Evolutionary conservation across 1,140 invertebrate species (phyloP), one percentile per base, ranked within the genome.

Genomic region (Macrosteles quadrilineatus): DNA sequence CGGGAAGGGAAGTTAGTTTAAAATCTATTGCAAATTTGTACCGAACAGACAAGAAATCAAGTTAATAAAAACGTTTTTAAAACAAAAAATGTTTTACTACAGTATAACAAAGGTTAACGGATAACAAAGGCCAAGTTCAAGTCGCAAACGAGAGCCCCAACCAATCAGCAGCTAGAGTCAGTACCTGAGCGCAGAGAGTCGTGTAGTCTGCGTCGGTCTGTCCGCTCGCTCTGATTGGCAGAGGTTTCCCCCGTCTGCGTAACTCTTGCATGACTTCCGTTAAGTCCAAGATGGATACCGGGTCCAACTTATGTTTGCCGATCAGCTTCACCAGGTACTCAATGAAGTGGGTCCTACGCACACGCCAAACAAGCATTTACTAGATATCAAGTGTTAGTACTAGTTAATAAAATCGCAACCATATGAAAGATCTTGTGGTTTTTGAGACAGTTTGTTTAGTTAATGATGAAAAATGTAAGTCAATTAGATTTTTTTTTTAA

Each of bases 281-380:
- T 75, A 91, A 85, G 80, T 92, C 90, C 86, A 97, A 90, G 75
- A 97, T 92, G 66, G 87, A 84, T 74, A 96, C 86, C 0, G 95
- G 95, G 83, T 98, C 95, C 79, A 97, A 83, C 74, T 87, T 87
- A 77, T 92, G 86, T 79, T 89, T 88, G 77, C 88, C 87, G 82
- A 96, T 91, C 78, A 94, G 85, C 75, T 85, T 86, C 79, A 93
- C 92, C 85, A 98, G 87, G 86, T 97, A 96, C 83, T 98, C 96
- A 82, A 96, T 90, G 85, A 96, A 98, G 86, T 98, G 96, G 77
- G 87, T 83, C 87, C 94, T 97, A 85, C 80, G 80, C 32, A 36
- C 32, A 36, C 32, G 4, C 32, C 78, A 74, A 76, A 79, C 65
- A 79, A 73, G 70, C 50, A 57, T n/a, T n/a, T n/a, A n/a, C n/a